Conservation (phyloP, 2,888 invertebrate genomes). For the Chaetogeoica ovagalla region DNA sequence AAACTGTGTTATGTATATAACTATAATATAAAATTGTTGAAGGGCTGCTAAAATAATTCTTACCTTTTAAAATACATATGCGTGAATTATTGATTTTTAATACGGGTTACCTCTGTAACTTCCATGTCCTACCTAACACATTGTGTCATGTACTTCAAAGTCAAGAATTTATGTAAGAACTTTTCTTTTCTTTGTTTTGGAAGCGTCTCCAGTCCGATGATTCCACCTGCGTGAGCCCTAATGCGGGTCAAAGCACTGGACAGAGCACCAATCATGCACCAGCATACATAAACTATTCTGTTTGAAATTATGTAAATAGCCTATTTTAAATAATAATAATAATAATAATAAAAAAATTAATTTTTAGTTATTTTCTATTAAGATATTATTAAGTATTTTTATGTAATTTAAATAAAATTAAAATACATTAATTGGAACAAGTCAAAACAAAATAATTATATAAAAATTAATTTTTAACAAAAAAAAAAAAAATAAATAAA, state of each 20-base stretch:
- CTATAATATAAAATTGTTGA: slow-evolving; percentile 1
- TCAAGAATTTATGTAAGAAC: slow-evolving; percentile 42
- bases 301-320: slow-evolving; percentile 50
- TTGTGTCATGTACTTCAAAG: slow-evolving; percentile 11
- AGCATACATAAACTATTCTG: slow-evolving; percentile 38
- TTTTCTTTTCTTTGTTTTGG: slow-evolving; percentile 52
- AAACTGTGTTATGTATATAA: slow-evolving; percentile 12
- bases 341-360: background rate
- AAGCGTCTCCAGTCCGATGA: slow-evolving; percentile 50
- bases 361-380: slow-evolving; percentile 36
- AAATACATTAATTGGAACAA: slow-evolving; percentile 29
- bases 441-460: slow-evolving; percentile 15
- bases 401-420: slow-evolving; percentile 31
- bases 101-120: slow-evolving; percentile 7
- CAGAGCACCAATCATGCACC: slow-evolving; percentile 41
- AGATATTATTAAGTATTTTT: slow-evolving; percentile 47
- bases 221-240: slow-evolving; percentile 51
- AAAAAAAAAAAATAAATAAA: too few relatives aligned
- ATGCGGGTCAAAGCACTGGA: slow-evolving; percentile 49
- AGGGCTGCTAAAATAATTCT: slow-evolving; percentile 15
- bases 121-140: slow-evolving; percentile 22
- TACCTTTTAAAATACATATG: slow-evolving; percentile 14
- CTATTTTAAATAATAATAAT: slow-evolving; percentile 9
- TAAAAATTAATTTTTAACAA: slow-evolving; percentile 31
- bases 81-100: slow-evolving; percentile 26